Conservation (phyloP, 2,113 vertebrate species). For the Petrocephalus microphthalmus region DNA sequence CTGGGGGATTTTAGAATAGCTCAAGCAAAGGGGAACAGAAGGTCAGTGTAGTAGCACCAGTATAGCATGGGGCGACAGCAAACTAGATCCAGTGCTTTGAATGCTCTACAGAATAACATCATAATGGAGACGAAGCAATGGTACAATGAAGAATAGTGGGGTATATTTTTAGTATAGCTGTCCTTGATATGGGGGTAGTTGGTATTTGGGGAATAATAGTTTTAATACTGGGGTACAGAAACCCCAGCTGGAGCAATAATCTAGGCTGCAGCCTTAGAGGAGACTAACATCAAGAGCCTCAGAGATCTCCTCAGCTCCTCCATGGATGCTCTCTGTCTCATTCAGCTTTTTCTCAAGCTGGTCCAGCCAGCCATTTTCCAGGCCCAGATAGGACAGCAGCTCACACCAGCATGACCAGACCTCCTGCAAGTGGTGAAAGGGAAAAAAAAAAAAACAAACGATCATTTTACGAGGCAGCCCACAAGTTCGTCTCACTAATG, state of each 20-base stretch:
- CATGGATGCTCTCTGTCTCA: constrained; percentile 74
- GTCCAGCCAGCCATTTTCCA: constrained; percentile 86
- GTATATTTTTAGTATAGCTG: not conserved
- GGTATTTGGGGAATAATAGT: not conserved
- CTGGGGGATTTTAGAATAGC: not conserved
- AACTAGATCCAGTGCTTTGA: not conserved
- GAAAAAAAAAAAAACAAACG: not conserved
- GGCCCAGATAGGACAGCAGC: constrained; percentile 80
- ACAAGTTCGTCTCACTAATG: not conserved
- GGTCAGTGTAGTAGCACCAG: not conserved
- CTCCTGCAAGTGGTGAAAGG: constrained; percentile 62
- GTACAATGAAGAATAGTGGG: not conserved
- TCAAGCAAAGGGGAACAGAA: not conserved
- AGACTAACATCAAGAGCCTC: constrained; percentile 77
- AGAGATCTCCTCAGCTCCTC: constrained; percentile 76
- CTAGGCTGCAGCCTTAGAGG: not conserved
- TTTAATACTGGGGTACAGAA: not conserved
- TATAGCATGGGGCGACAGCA: not conserved
- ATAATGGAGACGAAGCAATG: not conserved
- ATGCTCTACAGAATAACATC: not conserved
- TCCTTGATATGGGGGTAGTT: not conserved
- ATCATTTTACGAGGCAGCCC: not conserved
- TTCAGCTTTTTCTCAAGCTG: constrained; percentile 82
- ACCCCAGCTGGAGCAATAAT: not conserved
- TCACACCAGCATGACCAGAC: constrained; percentile 96